Evolutionary conservation across 2,797 vertebrate species (phyloP).

Genomic region (Hypotaenidia philippensis): DNA sequence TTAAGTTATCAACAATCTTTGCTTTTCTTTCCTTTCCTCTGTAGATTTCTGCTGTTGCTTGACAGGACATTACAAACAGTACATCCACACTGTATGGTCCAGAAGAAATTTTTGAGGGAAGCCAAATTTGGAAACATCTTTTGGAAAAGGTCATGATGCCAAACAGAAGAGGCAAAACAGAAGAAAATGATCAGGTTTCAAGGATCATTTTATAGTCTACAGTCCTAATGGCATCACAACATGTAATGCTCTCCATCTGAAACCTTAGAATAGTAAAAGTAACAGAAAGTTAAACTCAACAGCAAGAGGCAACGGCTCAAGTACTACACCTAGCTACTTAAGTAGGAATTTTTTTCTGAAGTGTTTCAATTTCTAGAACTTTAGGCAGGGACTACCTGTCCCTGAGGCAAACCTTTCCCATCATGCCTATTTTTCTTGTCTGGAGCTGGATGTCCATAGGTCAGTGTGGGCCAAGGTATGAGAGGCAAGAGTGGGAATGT

Average conservation of each 20-base stretch:
- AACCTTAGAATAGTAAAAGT: not conserved
- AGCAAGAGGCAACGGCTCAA: not conserved
- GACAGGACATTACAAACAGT: not conserved
- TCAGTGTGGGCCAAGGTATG: not conserved
- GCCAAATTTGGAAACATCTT: not conserved
- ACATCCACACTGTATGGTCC: not conserved
- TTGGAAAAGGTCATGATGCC: not conserved
- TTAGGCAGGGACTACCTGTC: not conserved
- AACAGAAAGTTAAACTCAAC: not conserved
- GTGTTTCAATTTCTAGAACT: not conserved
- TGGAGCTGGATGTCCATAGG: not conserved
- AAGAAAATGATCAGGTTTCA: not conserved
- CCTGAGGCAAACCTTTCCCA: not conserved
- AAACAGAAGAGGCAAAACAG: not conserved
- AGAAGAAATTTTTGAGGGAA: not conserved
- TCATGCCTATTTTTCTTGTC: not conserved
- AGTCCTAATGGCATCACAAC: not conserved
- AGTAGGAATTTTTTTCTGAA: not conserved
- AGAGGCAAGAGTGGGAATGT: not conserved
- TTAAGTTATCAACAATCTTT: not conserved
- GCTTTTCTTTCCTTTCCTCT: not conserved
- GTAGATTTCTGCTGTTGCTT: not conserved
- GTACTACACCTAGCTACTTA: not conserved
- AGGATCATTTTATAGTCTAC: not conserved
- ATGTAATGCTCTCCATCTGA: not conserved